Evolutionary conservation across 2,797 vertebrate species (phyloP), one percentile per base, ranked within the genome.

Genomic region (Morus bassanus): DNA sequence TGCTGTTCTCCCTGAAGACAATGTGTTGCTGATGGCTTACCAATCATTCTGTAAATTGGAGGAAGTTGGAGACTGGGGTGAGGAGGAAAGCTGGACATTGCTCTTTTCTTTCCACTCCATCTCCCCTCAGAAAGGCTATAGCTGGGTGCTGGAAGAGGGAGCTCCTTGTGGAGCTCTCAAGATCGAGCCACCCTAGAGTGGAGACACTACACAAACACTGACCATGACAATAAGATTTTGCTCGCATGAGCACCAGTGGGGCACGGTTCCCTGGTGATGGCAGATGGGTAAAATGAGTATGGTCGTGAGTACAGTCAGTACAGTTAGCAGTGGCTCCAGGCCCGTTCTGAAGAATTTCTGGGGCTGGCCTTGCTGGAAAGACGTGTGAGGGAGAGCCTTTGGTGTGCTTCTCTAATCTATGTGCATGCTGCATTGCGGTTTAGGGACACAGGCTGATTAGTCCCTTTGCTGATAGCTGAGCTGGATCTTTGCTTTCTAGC

Each of bases 401-500:
- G 64, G 30, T 82, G 57, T 75, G 35, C 78, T 85, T 65, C 75
- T 89, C 33, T 80, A 77, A 74, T 48, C 51, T 68, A 1, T 0
- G 1, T 84, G 67, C 84, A 51, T 79, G 70, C 68, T 75, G 81
- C 78, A 22, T 46, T 91, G 57, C 7, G 2, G 61, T 81, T 74
- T 46, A 75, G 91, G 86, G 85, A 70, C 57, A 41, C 14, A 1
- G 27, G 35, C 68, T 83, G 51, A 63, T 96, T 45, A 85, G 56
- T 84, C 51, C 27, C 77, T 85, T 76, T 84, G 68, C 91, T 91
- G 73, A n/a, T 79, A 85, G 65, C 60, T 79, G 85, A 88, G 74
- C 88, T 86, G 61, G 72, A 46, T 91, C 77, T 85, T 91, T 80
- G 60, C 91, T 94, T 88, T 83, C 89, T 85, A 64, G n/a, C 83